Evolutionary conservation across 2,797 vertebrate species (phyloP).

Genomic region (Clarias laeviceps): DNA sequence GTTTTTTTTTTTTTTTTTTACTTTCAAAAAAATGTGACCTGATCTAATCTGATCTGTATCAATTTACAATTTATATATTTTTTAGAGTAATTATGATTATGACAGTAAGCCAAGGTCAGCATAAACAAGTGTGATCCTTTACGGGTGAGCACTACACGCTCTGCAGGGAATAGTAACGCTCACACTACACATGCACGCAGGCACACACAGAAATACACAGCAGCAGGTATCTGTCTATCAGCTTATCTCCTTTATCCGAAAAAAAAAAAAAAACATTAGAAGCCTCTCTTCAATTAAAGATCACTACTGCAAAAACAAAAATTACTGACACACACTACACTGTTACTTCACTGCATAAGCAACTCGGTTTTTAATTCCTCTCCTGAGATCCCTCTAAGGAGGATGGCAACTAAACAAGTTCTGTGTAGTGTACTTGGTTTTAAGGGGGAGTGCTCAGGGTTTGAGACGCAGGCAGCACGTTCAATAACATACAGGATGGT

Average conservation of each 20-base stretch:
- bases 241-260: constrained; percentile 19
- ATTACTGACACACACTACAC: not conserved
- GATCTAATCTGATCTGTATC: not conserved
- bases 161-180: constrained; percentile 9
- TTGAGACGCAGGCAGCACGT: constrained; percentile 30
- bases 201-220: not conserved
- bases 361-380: not conserved
- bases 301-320: not conserved
- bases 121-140: constrained; percentile 10
- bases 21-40: not conserved
- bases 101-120: constrained; percentile 17
- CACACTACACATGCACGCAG: constrained; percentile 6
- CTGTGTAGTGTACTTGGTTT: not conserved
- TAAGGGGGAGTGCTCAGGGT: not conserved
- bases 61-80: not conserved
- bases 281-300: not conserved
- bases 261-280: not conserved
- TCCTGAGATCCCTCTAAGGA: constrained; percentile 1
- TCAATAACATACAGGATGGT: constrained; percentile 47
- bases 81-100: not conserved
- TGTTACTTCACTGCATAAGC: not conserved
- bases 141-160: constrained; percentile 7
- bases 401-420: not conserved
- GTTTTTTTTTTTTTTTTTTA: not conserved
- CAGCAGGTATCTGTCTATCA: not conserved